These are phyloP conservation scores for Sterrhoptilus dennistouni DNA, from an alignment of 2,113 vertebrate species.

Conservation along the genomic window DNA sequence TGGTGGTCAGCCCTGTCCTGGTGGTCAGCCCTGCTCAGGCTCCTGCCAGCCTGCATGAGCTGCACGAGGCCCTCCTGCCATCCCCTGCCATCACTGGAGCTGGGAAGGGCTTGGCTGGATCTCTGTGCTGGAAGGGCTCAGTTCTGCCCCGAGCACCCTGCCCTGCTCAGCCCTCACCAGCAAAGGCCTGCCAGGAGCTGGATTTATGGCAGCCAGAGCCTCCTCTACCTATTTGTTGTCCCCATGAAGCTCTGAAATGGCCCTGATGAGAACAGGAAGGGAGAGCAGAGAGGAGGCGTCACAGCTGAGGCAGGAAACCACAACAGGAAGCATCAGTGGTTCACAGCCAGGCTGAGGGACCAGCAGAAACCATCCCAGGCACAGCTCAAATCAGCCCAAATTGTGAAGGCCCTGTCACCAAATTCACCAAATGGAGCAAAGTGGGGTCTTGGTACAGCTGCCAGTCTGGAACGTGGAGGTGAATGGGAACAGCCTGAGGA, in stretches of 20 bases:
- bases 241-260: not conserved
- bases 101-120: not conserved
- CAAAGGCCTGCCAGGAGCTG: not conserved
- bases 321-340: slow-evolving; percentile 49
- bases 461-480: not conserved
- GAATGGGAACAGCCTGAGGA: not conserved
- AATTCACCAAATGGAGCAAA: not conserved
- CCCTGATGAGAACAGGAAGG: slow-evolving; percentile 40
- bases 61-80: not conserved
- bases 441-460: not conserved
- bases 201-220: not conserved
- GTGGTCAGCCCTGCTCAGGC: not conserved
- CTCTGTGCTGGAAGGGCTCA: not conserved
- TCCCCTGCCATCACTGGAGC: not conserved
- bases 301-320: slow-evolving; percentile 55
- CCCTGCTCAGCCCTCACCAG: not conserved
- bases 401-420: not conserved
- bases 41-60: not conserved
- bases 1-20: no score
- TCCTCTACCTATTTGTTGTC: not conserved
- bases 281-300: slow-evolving; percentile 21
- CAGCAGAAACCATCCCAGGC: not conserved
- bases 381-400: not conserved
- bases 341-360: not conserved
- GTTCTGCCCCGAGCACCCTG: not conserved